Evolutionary conservation across 2,113 vertebrate genomes (phyloP).

Genomic region (Semnornis frantzii): DNA sequence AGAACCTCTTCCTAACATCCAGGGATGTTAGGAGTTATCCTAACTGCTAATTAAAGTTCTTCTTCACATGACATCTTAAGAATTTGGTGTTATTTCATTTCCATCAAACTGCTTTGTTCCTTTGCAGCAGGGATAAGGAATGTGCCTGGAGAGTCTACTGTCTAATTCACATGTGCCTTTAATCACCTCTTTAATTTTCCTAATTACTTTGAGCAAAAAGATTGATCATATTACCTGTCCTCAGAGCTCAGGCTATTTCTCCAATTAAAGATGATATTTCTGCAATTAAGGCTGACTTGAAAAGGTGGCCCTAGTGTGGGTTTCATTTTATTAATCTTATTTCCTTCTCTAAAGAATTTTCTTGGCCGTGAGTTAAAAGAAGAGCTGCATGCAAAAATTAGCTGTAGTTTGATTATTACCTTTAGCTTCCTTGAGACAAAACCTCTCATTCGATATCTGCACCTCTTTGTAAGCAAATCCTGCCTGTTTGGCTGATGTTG

Average conservation of each 20-base stretch:
- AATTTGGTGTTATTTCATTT: not conserved
- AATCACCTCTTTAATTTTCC: conserved; percentile 26
- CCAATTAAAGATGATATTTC: conserved; percentile 12
- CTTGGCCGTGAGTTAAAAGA: not conserved
- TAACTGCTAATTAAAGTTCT: not conserved
- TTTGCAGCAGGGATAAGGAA: not conserved
- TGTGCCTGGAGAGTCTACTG: conserved; percentile 6
- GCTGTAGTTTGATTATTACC: not conserved
- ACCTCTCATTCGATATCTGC: not conserved
- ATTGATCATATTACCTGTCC: not conserved
- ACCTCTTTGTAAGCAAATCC: not conserved
- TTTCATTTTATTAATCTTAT: not conserved
- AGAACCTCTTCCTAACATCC: no score
- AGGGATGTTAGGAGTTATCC: not conserved
- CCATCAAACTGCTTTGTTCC: not conserved
- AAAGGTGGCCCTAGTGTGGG: not conserved
- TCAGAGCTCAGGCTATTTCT: conserved; percentile 21
- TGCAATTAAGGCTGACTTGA: conserved; percentile 10
- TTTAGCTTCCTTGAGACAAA: not conserved
- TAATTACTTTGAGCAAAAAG: conserved; percentile 20
- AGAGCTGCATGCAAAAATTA: not conserved
- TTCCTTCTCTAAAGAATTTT: not conserved
- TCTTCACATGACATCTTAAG: not conserved
- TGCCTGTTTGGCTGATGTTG: not conserved
- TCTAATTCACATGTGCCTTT: conserved; percentile 10